Evolutionary conservation across 2,113 vertebrate species (phyloP).

Genomic region (Phocoena phocoena): DNA sequence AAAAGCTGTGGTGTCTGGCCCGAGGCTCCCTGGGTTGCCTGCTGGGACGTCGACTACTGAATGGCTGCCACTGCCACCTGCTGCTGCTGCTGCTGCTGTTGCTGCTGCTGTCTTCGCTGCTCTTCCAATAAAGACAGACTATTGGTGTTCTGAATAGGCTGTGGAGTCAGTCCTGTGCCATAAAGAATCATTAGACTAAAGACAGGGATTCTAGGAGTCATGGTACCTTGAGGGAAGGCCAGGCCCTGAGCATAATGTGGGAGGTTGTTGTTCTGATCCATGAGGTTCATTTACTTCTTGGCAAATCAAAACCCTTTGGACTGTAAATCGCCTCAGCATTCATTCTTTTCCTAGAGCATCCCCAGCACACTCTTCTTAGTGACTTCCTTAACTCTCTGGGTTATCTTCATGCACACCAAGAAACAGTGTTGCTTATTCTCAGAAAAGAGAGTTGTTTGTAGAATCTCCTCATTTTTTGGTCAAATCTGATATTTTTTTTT

Average conservation of each 20-base stretch:
- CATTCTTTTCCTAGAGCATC: conserved; percentile 73
- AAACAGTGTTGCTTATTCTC: neutral
- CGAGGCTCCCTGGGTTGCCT: conserved; percentile 88
- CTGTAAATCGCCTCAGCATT: conserved; percentile 40
- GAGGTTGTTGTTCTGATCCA: conserved; percentile 98
- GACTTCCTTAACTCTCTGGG: conserved; percentile 18
- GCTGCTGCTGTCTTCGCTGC: conserved; percentile 90
- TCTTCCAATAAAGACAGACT: conserved; percentile 95
- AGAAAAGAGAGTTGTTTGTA: too few species aligned
- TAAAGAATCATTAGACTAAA: conserved; percentile 99
- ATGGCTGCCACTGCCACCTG: conserved; percentile 80
- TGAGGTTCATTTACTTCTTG: conserved; percentile 80
- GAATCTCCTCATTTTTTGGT: too few species aligned
- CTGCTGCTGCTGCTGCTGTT: conserved; percentile 85
- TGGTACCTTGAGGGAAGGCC: conserved; percentile 96
- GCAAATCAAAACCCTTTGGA: conserved; percentile 43
- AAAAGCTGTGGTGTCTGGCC: conserved; percentile 96
- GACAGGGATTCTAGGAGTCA: conserved; percentile 95
- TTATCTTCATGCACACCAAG: conserved; percentile 67
- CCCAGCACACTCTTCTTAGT: conserved; percentile 47
- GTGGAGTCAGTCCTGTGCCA: conserved; percentile 96
- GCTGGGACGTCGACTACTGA: conserved; percentile 82
- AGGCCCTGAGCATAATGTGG: conserved; percentile 93
- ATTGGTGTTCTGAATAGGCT: conserved; percentile 95
- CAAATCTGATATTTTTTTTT: too few species aligned